Evolutionary conservation across 2,113 vertebrate genomes (phyloP).

Genomic region (Tautogolabrus adspersus): DNA sequence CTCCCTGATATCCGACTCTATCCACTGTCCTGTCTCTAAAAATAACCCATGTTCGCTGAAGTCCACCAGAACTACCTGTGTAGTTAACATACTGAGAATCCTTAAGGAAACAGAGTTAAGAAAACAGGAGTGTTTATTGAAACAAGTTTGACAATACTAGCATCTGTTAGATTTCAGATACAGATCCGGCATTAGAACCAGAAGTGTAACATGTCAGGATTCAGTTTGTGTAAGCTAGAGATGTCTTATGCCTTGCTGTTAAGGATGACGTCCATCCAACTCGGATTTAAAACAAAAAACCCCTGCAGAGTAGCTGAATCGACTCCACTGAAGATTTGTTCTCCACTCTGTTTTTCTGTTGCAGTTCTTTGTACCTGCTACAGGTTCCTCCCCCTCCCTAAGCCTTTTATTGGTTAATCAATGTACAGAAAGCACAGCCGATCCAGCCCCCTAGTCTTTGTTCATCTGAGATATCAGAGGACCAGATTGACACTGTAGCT

Average conservation of each 20-base stretch:
- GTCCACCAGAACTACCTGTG: neutral
- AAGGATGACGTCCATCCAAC: neutral
- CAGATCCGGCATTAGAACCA: neutral
- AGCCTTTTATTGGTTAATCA: constrained; percentile 52
- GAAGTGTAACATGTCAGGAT: neutral
- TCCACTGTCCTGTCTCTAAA: too few relatives aligned
- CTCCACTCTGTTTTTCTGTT: neutral
- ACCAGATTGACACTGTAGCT: neutral
- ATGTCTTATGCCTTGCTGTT: neutral
- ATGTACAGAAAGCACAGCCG: constrained; percentile 21
- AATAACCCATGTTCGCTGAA: too few relatives aligned
- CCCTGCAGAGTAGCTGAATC: neutral
- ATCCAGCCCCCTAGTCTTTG: neutral
- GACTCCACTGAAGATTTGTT: neutral
- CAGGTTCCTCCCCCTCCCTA: constrained; percentile 13
- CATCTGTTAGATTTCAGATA: neutral
- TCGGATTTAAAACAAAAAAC: neutral
- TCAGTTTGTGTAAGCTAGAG: neutral
- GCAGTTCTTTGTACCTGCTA: neutral
- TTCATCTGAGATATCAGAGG: constrained; percentile 18
- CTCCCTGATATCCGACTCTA: too few relatives aligned
- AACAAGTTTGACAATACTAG: neutral
- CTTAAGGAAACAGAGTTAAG: neutral
- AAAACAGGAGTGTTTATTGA: neutral
- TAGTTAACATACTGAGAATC: neutral